phyloP scores from a whole-genome alignment of 1,140 invertebrate genomes.

The Lucilia sericata region DNA sequence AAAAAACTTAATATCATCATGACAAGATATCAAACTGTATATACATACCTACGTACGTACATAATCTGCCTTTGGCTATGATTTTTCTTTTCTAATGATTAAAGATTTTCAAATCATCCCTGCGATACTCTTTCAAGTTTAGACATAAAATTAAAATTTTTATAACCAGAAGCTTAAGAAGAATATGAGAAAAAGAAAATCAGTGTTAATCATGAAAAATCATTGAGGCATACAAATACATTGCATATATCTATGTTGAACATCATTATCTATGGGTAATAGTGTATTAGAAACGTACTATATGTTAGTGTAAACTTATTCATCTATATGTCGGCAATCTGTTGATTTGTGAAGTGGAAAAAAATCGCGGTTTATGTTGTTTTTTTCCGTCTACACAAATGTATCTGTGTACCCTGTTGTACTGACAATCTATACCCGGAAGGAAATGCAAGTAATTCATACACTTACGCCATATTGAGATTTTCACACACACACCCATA shows the following conservation, averaged over 20 bases:
- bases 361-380: neutral
- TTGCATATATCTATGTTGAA: neutral
- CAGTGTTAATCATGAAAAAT: neutral
- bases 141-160: neutral
- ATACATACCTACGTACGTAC: too few species aligned
- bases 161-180: neutral
- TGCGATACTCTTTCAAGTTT: neutral
- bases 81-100: neutral
- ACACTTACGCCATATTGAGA: slow-evolving; percentile 14
- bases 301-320: neutral
- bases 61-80: neutral
- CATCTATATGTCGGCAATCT: slow-evolving; percentile 7
- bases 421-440: slow-evolving; percentile 23
- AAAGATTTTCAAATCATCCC: slow-evolving; percentile 5
- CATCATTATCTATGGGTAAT: too few species aligned
- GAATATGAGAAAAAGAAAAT: neutral
- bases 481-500: neutral
- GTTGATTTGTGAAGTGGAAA: slow-evolving; percentile 24
- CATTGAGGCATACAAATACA: neutral
- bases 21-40: neutral
- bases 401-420: neutral
- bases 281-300: too few species aligned
- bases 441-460: slow-evolving; percentile 26
- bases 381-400: neutral
- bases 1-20: neutral